These are phyloP conservation scores for Anniella stebbinsi DNA, from an alignment of 2,797 vertebrate genomes.

Conservation along the genomic window DNA sequence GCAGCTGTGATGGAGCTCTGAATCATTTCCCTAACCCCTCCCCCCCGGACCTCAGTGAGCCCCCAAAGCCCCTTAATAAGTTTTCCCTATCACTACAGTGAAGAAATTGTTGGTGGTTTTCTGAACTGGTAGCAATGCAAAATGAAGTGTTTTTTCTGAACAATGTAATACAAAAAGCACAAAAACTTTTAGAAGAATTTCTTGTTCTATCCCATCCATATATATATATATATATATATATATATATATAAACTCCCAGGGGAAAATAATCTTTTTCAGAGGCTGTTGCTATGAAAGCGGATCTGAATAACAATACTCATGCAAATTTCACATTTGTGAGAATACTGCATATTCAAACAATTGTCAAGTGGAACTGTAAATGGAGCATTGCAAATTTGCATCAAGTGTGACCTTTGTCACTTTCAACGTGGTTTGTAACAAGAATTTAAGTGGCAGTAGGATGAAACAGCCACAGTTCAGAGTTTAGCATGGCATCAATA, in stretches of 20 bases:
- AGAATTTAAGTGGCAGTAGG: constrained; percentile 3
- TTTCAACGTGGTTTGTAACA: background rate
- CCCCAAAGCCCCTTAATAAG: background rate
- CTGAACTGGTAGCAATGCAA: background rate
- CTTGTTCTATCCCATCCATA: background rate
- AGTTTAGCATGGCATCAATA: background rate
- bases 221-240: no score
- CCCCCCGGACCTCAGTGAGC: no score
- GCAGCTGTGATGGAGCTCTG: no score
- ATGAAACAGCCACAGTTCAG: background rate
- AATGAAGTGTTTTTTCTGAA: background rate
- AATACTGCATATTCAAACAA: constrained; percentile 24
- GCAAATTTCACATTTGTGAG: background rate
- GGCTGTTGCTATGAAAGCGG: background rate
- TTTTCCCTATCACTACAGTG: background rate
- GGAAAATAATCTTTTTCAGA: background rate
- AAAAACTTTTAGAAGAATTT: background rate
- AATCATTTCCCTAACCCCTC: background rate
- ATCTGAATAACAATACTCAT: constrained; percentile 11
- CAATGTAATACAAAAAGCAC: background rate
- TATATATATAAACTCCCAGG: no score
- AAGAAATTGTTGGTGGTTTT: background rate
- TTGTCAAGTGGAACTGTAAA: constrained; percentile 4
- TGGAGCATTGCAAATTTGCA: background rate
- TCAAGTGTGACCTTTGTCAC: constrained; percentile 22